Base-by-base conservation (phyloP, 2,797 vertebrate genomes). In the Amblyraja radiata region DNA sequence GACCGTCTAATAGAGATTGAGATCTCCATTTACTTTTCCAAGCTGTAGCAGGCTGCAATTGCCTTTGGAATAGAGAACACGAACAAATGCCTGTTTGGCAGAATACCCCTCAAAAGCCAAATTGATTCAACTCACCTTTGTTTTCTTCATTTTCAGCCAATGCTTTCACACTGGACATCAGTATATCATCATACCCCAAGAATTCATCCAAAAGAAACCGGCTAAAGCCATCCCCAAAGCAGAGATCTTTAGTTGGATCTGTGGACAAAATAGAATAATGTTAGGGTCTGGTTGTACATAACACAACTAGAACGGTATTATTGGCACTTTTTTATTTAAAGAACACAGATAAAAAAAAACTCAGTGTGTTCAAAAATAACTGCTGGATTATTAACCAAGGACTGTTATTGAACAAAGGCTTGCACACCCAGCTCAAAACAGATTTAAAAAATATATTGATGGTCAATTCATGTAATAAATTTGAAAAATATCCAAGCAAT, bases 81-180 rank as follows among this genome's bases (percentile, higher is more conserved):
- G 1, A 28, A 83, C 46, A 58, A 58, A 83, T 58, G 46, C 8
- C 46, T 58, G 1, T 58, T 83, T 83, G 8, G 16, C 2, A 61
- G 54, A 84, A 61, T 28, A 63, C 23, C 6, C 58, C 13, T 25
- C 13, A 63, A 86, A 63, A 86, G 61, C 32, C 25, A 16, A 86
- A 18, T 73, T 73, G 23, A 71, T 39, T 73, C 32, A 39, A 39
- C 78, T 93, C 14, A 99, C 98, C 99, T 97, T 99, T 99, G 95
- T 99, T 99, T 93, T 99, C 98, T 94, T 99, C 98, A 0, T 98
- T 99, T 95, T 99, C 99, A 0, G 98, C 99, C 11, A 99, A 96
- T 21, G 98, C 98, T 95, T 99, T 99, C 93, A 99, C 99, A 0
- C 99, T 99, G 14, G 98, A 99, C 99, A 99, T 99, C 93, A 99